These are phyloP conservation scores for Cephalopachus bancanus DNA, from an alignment of 2,797 vertebrate genomes.

Conservation along the genomic window DNA sequence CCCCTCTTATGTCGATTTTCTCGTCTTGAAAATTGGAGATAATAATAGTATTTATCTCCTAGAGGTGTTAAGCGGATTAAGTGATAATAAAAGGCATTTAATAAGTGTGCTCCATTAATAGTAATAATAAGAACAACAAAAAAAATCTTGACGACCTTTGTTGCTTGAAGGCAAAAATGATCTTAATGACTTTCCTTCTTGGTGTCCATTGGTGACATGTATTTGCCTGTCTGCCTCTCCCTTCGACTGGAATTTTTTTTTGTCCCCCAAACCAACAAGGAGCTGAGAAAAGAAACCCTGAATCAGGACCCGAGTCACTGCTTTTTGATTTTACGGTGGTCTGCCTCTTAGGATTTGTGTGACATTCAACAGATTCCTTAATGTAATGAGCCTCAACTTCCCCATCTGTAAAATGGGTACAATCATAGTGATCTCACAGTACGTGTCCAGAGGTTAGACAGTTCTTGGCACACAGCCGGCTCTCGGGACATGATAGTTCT, in stretches of 20 bases:
- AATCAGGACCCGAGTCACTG: background rate
- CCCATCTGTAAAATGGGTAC: background rate
- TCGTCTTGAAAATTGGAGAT: conserved; percentile 78
- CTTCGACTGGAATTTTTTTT: background rate
- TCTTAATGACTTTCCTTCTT: conserved; percentile 17
- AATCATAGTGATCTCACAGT: background rate
- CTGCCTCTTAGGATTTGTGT: background rate
- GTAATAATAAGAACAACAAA: conserved; percentile 80
- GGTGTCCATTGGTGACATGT: background rate
- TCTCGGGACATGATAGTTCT: background rate
- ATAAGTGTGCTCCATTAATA: conserved; percentile 73
- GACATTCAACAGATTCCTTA: background rate
- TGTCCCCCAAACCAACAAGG: background rate
- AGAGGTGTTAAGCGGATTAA: conserved; percentile 72
- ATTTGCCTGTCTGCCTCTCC: background rate
- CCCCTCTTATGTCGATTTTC: conserved; percentile 68
- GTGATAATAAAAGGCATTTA: conserved; percentile 73
- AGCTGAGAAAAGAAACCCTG: conserved; percentile 39
- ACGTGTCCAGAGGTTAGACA: background rate
- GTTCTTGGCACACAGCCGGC: background rate
- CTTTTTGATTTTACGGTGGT: background rate
- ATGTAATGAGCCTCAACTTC: background rate
- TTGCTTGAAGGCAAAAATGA: conserved; percentile 71
- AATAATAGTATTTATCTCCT: conserved; percentile 78
- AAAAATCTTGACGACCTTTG: conserved; percentile 73